These are phyloP conservation scores for Nymphalis io DNA, from an alignment of 1,140 invertebrate genomes.

Conservation along the genomic window DNA sequence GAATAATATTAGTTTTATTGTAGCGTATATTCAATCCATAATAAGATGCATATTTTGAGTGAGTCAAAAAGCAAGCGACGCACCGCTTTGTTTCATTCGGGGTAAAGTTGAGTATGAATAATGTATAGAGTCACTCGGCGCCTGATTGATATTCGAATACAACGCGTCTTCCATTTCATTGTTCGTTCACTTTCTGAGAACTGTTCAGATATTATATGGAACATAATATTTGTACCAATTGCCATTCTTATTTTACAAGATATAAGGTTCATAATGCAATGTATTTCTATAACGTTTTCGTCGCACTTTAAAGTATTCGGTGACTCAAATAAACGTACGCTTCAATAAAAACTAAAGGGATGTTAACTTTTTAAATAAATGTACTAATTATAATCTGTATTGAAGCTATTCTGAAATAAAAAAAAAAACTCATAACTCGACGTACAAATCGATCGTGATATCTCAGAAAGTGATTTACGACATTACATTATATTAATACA, in stretches of 20 bases:
- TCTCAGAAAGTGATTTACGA: too few relatives aligned
- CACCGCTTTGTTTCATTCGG: neutral
- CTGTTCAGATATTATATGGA: neutral
- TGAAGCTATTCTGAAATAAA: too few relatives aligned
- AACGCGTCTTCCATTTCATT: neutral
- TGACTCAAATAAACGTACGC: neutral
- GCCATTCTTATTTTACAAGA: neutral
- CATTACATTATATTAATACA: too few relatives aligned
- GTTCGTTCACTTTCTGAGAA: conserved; percentile 11
- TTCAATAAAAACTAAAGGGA: neutral
- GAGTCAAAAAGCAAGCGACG: too few relatives aligned
- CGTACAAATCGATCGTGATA: too few relatives aligned
- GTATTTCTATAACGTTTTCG: neutral
- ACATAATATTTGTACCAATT: neutral
- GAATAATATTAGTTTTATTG: too few relatives aligned
- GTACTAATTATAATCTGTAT: too few relatives aligned
- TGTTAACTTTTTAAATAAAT: neutral
- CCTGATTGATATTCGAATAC: conserved; percentile 13
- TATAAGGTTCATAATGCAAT: neutral
- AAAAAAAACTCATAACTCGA: too few relatives aligned
- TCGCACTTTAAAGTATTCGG: neutral
- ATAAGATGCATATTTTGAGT: too few relatives aligned
- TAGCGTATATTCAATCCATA: too few relatives aligned
- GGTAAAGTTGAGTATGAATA: conserved; percentile 7
- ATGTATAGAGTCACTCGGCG: conserved; percentile 7